phyloP scores from a whole-genome alignment of 2,113 vertebrate genomes.

The Myxocyprinus asiaticus region DNA sequence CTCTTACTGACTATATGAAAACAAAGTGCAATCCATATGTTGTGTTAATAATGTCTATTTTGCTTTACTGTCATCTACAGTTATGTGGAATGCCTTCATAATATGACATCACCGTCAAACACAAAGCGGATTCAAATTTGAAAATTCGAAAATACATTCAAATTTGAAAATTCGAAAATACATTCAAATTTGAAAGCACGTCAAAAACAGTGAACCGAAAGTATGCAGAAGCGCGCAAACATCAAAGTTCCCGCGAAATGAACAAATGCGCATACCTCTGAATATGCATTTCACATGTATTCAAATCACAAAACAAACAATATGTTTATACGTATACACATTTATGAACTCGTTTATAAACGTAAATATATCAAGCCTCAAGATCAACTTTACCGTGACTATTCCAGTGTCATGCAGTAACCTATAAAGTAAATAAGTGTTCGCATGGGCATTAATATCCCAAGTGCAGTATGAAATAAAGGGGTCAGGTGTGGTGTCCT shows the following conservation, averaged over 20 bases:
- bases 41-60: background rate
- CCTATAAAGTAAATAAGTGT: background rate
- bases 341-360: background rate
- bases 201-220: background rate
- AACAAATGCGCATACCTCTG: background rate
- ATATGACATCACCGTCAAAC: no score
- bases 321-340: no score
- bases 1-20: no score
- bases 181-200: background rate
- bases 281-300: background rate
- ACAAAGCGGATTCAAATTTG: background rate
- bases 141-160: background rate
- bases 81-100: background rate
- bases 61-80: background rate
- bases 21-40: background rate
- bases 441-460: background rate
- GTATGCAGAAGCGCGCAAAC: background rate
- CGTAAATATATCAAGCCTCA: background rate
- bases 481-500: background rate
- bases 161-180: background rate
- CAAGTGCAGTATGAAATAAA: background rate
- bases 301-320: background rate
- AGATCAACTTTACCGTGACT: background rate
- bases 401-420: background rate
- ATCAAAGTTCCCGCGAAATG: slow-evolving; percentile 11